These are phyloP conservation scores for Macaria liturata DNA, from an alignment of 2,888 invertebrate species.

Conservation along the genomic window DNA sequence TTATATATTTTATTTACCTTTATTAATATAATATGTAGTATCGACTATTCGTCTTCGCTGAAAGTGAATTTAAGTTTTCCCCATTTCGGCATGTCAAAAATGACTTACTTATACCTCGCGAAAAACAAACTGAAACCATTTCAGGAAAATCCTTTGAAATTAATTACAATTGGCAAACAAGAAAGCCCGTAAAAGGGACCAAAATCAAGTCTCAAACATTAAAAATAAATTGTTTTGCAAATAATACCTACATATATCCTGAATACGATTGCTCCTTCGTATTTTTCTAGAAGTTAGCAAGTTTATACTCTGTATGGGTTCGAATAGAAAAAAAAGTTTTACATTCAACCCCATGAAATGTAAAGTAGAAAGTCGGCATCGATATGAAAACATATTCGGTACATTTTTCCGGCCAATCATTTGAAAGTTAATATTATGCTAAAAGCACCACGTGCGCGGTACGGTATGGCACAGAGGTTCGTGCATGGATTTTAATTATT, in stretches of 20 bases:
- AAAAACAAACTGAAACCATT: neutral
- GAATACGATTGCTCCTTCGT: neutral
- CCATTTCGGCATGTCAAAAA: too few relatives aligned
- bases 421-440: slow-evolving; percentile 73
- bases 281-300: slow-evolving; percentile 17
- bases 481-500: slow-evolving; percentile 83
- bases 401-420: slow-evolving; percentile 59
- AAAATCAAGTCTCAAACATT: neutral
- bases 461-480: slow-evolving; percentile 77
- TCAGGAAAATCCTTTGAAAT: slow-evolving; percentile 8
- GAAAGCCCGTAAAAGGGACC: neutral
- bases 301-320: slow-evolving; percentile 15
- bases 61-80: too few relatives aligned
- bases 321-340: slow-evolving; percentile 12
- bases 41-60: too few relatives aligned
- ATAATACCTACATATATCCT: neutral
- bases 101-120: too few relatives aligned
- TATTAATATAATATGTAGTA: too few relatives aligned
- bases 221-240: slow-evolving; percentile 7
- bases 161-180: slow-evolving; percentile 8
- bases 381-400: slow-evolving; percentile 45
- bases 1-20: too few relatives aligned
- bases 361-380: slow-evolving; percentile 23
- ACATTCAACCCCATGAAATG: slow-evolving; percentile 17
- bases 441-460: slow-evolving; percentile 67